Percentiles rank a stretch among this genome's conserved stretches.
phyloP scores from a whole-genome alignment of 2,888 invertebrate species.

The Nemotelus nigrinus region DNA sequence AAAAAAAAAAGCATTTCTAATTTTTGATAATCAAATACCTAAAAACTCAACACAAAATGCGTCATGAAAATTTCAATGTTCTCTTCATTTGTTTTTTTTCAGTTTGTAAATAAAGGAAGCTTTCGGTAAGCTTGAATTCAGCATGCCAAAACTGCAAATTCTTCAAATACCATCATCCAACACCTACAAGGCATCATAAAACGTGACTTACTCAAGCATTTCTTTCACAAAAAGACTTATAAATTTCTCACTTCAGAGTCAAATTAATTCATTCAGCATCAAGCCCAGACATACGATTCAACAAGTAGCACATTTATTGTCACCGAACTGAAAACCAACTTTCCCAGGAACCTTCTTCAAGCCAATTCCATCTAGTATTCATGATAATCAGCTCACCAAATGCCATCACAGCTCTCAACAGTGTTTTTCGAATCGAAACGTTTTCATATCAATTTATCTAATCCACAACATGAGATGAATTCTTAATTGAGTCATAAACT shows the following conservation, averaged over 20 bases:
- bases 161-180: neutral
- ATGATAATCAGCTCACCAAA: neutral
- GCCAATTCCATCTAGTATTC: no score
- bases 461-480: constrained; percentile 54
- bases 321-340: constrained; percentile 33
- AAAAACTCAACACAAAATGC: no score
- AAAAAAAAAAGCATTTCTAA: no score
- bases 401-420: neutral
- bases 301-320: constrained; percentile 18
- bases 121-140: no score
- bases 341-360: neutral
- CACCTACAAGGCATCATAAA: constrained; percentile 49
- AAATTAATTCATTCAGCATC: neutral
- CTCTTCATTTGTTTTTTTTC: no score
- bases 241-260: constrained; percentile 44
- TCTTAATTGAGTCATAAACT: constrained; percentile 55
- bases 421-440: neutral
- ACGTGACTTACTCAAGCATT: constrained; percentile 50
- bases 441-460: constrained; percentile 29
- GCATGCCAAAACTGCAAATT: no score
- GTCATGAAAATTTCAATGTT: no score
- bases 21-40: no score
- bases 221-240: constrained; percentile 41
- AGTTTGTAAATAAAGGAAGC: no score
- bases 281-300: neutral